These are phyloP conservation scores for Agrotis exclamationis DNA, from an alignment of 2,888 invertebrate genomes.

Conservation along the genomic window DNA sequence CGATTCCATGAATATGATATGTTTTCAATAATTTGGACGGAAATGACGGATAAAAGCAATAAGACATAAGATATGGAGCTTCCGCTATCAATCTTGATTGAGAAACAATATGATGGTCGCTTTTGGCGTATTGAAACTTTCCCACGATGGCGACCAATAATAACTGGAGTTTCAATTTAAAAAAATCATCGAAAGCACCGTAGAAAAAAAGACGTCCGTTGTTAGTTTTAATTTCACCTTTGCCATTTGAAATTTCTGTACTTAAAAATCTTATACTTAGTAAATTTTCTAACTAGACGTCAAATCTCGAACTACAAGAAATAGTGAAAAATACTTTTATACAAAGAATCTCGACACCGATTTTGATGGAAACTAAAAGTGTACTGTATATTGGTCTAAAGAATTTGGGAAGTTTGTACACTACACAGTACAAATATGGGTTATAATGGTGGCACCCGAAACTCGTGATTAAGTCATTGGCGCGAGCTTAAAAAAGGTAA, in stretches of 20 bases:
- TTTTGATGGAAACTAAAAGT: too few relatives aligned
- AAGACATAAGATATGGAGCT: conserved; percentile 76
- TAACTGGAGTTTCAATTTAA: conserved; percentile 7
- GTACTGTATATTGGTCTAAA: background rate
- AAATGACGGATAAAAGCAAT: conserved; percentile 84
- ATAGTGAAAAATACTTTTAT: too few relatives aligned
- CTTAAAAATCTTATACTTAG: background rate
- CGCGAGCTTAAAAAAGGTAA: conserved; percentile 50
- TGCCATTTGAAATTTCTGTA: conserved; percentile 24
- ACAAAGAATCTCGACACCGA: too few relatives aligned
- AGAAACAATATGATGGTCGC: conserved; percentile 78
- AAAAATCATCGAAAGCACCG: background rate
- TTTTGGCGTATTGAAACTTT: conserved; percentile 70
- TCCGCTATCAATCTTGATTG: conserved; percentile 86
- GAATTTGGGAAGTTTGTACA: conserved; percentile 15
- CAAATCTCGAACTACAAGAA: too few relatives aligned
- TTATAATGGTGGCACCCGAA: conserved; percentile 53
- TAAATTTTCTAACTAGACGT: too few relatives aligned
- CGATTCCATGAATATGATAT: conserved; percentile 66
- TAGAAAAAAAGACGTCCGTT: background rate
- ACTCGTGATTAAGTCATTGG: conserved; percentile 61
- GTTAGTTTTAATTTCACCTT: conserved; percentile 9
- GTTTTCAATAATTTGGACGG: conserved; percentile 79
- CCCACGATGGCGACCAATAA: conserved; percentile 71
- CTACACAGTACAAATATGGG: conserved; percentile 18